Evolutionary conservation across 2,888 invertebrate genomes (phyloP).

Genomic region (Alsophila aescularia): DNA sequence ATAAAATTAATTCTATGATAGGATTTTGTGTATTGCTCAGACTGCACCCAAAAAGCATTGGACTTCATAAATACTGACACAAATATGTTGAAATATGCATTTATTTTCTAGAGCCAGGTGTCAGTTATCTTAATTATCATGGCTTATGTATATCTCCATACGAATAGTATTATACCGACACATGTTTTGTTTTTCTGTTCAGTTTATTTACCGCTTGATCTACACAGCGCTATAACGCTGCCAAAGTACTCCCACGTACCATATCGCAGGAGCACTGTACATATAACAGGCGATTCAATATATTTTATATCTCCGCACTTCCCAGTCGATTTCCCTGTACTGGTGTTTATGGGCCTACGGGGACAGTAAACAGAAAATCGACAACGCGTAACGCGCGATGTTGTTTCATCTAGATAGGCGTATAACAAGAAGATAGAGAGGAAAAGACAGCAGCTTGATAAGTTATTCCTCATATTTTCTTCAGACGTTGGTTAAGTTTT

Average conservation of each 20-base stretch:
- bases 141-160: no score
- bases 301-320: conserved; percentile 48
- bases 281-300: conserved; percentile 43
- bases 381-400: conserved; percentile 36
- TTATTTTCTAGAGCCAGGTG: no score
- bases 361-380: conserved; percentile 50
- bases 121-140: no score
- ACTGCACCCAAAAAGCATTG: no score
- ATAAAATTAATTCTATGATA: no score
- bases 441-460: conserved; percentile 33
- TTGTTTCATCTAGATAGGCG: conserved; percentile 32
- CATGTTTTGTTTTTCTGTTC: neutral
- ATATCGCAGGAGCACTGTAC: conserved; percentile 3
- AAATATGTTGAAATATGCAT: no score
- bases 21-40: no score
- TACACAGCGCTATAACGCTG: neutral
- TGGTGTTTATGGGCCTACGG: conserved; percentile 50
- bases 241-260: conserved; percentile 7
- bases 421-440: conserved; percentile 12
- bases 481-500: no score
- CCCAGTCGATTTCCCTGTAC: conserved; percentile 49
- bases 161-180: no score
- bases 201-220: conserved; percentile 9
- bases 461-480: conserved; percentile 12
- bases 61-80: no score